These are phyloP conservation scores for Acipenser ruthenus DNA, from an alignment of 2,797 vertebrate species.

Conservation along the genomic window DNA sequence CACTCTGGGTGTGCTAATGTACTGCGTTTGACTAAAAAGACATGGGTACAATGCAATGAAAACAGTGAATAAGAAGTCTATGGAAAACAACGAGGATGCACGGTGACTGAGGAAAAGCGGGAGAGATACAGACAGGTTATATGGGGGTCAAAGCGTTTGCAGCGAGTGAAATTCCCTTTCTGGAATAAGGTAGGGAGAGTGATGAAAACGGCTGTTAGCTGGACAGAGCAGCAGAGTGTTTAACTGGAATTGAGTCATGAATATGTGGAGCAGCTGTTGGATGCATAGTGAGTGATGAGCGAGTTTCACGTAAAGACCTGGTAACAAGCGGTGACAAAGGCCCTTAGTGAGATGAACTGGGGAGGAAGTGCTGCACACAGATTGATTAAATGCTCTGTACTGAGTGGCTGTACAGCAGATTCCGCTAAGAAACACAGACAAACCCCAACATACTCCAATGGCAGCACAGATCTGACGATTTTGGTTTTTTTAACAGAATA, in stretches of 20 bases:
- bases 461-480: slow-evolving; percentile 19
- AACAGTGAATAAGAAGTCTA: too few relatives aligned
- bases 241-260: slow-evolving; percentile 21
- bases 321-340: slow-evolving; percentile 29
- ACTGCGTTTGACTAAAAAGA: too few relatives aligned
- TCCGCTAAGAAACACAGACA: slow-evolving; percentile 14
- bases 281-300: slow-evolving; percentile 29
- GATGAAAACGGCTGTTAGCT: not conserved
- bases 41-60: too few relatives aligned
- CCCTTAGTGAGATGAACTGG: slow-evolving; percentile 24
- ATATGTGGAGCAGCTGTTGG: slow-evolving; percentile 23
- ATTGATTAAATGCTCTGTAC: slow-evolving; percentile 21
- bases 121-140: too few relatives aligned
- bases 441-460: not conserved
- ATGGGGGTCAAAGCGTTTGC: too few relatives aligned
- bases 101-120: too few relatives aligned
- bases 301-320: slow-evolving; percentile 22
- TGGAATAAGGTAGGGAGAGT: not conserved
- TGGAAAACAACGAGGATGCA: too few relatives aligned
- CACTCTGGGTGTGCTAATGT: too few relatives aligned
- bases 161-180: too few relatives aligned
- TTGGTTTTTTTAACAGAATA: slow-evolving; percentile 23
- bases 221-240: not conserved
- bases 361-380: slow-evolving; percentile 23
- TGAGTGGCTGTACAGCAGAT: slow-evolving; percentile 6